phyloP scores from a whole-genome alignment of 35 echinoderm and acorn worm species.

The Ptychodera flava region DNA sequence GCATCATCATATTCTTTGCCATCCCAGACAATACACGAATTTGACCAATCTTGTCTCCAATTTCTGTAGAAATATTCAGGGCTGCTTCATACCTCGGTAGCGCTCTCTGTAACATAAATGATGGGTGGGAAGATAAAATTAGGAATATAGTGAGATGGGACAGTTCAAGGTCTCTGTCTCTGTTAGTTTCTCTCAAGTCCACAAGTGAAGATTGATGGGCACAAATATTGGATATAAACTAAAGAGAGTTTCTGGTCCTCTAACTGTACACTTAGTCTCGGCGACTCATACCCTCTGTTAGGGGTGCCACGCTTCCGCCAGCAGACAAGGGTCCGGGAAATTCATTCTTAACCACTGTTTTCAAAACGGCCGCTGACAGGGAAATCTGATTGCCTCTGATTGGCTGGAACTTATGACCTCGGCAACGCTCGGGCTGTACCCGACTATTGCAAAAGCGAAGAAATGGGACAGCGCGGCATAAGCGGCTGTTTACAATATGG shows the following conservation, averaged over 20 bases:
- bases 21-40: conserved; percentile 11
- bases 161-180: neutral
- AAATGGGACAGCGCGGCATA: neutral
- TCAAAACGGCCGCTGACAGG: too few species aligned
- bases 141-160: neutral
- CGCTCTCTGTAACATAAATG: neutral
- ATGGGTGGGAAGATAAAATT: neutral
- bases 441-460: neutral
- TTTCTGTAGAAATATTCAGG: neutral
- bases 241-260: neutral
- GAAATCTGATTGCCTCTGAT: neutral
- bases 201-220: neutral
- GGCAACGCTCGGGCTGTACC: neutral
- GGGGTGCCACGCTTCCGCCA: too few species aligned
- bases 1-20: conserved; percentile 7
- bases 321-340: neutral
- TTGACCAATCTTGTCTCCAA: neutral
- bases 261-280: too few species aligned
- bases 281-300: too few species aligned
- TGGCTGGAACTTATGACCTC: neutral
- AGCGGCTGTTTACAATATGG: neutral
- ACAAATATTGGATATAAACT: neutral
- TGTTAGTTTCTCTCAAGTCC: neutral
- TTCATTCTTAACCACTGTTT: neutral
- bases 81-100: conserved; percentile 7